A percentile compares a stretch with the other conserved stretches of the same genome.
Conservation (phyloP, 2,797 vertebrate species). For the Schizopygopsis pylzovi region DNA sequence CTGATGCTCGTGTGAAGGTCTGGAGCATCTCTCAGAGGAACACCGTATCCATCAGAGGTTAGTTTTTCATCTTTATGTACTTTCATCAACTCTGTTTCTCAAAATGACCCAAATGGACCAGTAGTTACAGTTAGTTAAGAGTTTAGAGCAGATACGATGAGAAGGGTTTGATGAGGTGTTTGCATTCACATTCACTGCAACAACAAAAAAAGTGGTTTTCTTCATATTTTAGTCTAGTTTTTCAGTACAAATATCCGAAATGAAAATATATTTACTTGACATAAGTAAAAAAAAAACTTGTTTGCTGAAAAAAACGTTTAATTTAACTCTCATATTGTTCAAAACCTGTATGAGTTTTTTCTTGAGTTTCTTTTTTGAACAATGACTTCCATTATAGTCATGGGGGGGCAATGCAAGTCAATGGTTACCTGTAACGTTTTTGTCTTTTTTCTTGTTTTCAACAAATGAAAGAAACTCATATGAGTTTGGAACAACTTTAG, state of each 20-base stretch:
- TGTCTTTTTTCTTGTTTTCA: neutral
- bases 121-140: neutral
- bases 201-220: neutral
- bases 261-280: neutral
- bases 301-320: neutral
- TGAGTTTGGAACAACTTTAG: neutral
- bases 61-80: neutral
- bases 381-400: no score
- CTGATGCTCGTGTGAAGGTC: neutral
- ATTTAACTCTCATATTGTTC: neutral
- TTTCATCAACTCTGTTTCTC: neutral
- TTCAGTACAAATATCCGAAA: neutral
- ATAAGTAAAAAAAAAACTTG: no score
- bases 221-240: neutral
- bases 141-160: neutral
- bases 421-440: no score
- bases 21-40: conserved; percentile 1
- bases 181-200: neutral
- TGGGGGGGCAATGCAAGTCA: neutral
- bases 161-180: neutral
- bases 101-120: neutral
- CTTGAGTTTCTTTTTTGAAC: no score
- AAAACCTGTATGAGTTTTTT: neutral
- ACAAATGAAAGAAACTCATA: neutral
- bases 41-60: neutral